phyloP scores from a whole-genome alignment of 1,140 invertebrate genomes.

The Drosophila lini region DNA sequence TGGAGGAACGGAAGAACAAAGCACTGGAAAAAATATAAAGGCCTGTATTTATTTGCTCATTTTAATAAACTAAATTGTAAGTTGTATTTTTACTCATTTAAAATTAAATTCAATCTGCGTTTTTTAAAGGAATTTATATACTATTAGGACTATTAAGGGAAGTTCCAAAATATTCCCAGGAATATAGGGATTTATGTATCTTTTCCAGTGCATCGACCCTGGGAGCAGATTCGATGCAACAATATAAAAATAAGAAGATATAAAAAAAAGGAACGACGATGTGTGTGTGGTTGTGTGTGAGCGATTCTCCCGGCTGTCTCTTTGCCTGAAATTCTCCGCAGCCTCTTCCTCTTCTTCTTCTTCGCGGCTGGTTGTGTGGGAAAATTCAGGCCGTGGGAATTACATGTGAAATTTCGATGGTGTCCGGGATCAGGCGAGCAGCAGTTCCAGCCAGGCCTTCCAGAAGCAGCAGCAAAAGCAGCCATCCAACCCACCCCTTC shows the following conservation, averaged over 20 bases:
- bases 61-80: background rate
- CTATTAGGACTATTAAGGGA: too few species aligned
- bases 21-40: constrained; percentile 1
- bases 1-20: constrained; percentile 37
- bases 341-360: constrained; percentile 63
- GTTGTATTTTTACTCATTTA: too few species aligned
- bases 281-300: constrained; percentile 28
- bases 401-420: constrained; percentile 84
- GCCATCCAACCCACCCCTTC: constrained; percentile 43
- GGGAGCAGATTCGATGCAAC: constrained; percentile 73
- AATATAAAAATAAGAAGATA: constrained; percentile 32
- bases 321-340: constrained; percentile 68
- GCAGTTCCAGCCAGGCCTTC: constrained; percentile 41
- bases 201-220: constrained; percentile 59
- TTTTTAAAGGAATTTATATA: too few species aligned
- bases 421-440: constrained; percentile 82
- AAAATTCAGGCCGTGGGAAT: constrained; percentile 84
- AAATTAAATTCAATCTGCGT: too few species aligned
- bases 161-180: background rate
- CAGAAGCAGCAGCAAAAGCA: constrained; percentile 23
- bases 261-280: constrained; percentile 7
- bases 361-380: constrained; percentile 67
- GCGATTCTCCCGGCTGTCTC: constrained; percentile 43
- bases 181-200: background rate
- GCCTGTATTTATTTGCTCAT: background rate